Evolutionary conservation across 1,140 invertebrate species (phyloP).

Genomic region (Drosophila nigromelanica): DNA sequence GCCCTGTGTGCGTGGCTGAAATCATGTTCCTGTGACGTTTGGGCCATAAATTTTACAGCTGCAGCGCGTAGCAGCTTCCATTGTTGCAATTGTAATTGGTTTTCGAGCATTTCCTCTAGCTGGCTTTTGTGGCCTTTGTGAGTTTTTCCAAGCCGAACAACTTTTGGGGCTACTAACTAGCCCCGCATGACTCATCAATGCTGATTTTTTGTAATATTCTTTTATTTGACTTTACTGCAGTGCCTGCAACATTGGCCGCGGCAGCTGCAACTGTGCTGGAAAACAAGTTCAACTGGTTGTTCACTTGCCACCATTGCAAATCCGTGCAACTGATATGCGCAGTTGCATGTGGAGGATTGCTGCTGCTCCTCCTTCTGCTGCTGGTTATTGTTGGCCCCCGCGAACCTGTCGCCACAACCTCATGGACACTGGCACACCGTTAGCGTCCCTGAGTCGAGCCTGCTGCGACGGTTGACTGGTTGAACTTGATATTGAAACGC

Average conservation of each 20-base stretch:
- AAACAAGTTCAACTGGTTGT: conserved; percentile 76
- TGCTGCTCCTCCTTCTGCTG: conserved; percentile 3
- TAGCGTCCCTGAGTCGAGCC: conserved; percentile 46
- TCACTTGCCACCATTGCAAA: conserved; percentile 61
- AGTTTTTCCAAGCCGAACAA: conserved; percentile 20
- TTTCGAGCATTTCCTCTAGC: conserved; percentile 47
- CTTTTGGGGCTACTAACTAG: conserved; percentile 49
- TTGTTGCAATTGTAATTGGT: conserved; percentile 78
- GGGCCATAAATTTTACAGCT: conserved; percentile 75
- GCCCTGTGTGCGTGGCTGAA: conserved; percentile 21
- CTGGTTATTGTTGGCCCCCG: conserved; percentile 49
- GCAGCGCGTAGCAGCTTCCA: conserved; percentile 47
- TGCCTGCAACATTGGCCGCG: neutral
- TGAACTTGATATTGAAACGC: conserved; percentile 77
- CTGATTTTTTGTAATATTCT: conserved; percentile 18
- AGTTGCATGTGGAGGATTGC: conserved; percentile 31
- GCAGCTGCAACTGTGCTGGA: conserved; percentile 65
- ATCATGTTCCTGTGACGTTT: conserved; percentile 76
- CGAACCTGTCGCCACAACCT: conserved; percentile 61
- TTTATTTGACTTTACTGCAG: conserved; percentile 42
- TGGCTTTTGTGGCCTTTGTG: neutral
- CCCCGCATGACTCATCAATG: conserved; percentile 59
- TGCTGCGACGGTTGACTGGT: conserved; percentile 58
- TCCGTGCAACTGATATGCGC: conserved; percentile 56
- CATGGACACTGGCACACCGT: conserved; percentile 44